Evolutionary conservation across 2,797 vertebrate genomes (phyloP).

Genomic region (Heterohyrax brucei): DNA sequence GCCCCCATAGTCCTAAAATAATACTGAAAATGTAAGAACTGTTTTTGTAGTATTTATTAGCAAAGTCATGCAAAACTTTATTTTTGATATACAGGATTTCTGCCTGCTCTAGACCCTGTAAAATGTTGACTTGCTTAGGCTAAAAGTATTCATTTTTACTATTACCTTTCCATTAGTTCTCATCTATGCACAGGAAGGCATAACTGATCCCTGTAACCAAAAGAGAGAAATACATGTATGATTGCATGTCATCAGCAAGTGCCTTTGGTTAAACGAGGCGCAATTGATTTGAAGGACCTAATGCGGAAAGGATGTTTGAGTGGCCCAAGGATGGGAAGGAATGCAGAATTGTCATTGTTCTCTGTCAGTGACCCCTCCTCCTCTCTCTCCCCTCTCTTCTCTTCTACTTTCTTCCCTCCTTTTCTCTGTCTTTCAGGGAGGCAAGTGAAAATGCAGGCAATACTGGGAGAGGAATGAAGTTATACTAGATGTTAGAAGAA

Average conservation of each 20-base stretch:
- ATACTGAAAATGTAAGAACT: constrained; percentile 54
- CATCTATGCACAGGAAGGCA: constrained; percentile 19
- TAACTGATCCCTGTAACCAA: constrained; percentile 53
- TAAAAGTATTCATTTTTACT: constrained; percentile 68
- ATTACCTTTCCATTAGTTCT: constrained; percentile 71
- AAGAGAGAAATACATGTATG: constrained; percentile 26
- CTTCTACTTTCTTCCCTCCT: no score
- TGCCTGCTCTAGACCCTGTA: not conserved
- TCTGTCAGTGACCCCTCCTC: not conserved
- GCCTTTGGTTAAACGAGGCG: constrained; percentile 61
- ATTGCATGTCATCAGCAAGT: constrained; percentile 38
- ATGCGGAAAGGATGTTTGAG: constrained; percentile 24
- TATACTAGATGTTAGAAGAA: not conserved
- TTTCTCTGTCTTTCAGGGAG: not conserved
- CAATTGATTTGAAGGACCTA: constrained; percentile 47
- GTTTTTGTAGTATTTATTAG: not conserved
- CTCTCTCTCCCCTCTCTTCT: no score
- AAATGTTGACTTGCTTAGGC: constrained; percentile 47
- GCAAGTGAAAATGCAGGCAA: not conserved
- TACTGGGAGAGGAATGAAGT: constrained; percentile 2
- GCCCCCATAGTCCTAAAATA: constrained; percentile 50
- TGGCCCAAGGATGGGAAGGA: not conserved
- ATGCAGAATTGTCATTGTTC: not conserved
- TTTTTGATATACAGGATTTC: constrained; percentile 11
- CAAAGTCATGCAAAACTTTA: not conserved